These are phyloP conservation scores for Struthio camelus DNA, from an alignment of 2,113 vertebrate species.

Conservation along the genomic window DNA sequence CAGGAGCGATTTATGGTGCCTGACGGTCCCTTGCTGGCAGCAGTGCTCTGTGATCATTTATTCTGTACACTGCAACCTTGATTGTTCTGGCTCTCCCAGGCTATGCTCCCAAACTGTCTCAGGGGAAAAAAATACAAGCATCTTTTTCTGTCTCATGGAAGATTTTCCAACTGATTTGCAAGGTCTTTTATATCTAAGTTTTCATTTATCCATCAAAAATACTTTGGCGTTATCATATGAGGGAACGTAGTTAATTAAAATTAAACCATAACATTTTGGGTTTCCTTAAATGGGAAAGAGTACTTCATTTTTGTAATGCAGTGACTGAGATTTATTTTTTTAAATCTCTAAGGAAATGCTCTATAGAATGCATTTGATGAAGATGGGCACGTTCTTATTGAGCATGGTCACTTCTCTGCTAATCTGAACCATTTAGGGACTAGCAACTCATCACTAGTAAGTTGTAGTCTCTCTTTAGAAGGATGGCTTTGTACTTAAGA, in stretches of 20 bases:
- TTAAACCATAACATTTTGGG: background rate
- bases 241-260: background rate
- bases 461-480: background rate
- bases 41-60: background rate
- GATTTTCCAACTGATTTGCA: background rate
- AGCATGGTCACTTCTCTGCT: background rate
- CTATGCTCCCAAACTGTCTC: background rate
- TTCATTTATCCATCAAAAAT: background rate
- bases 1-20: background rate
- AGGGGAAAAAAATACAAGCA: background rate
- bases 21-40: background rate
- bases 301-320: background rate
- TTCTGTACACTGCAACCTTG: background rate
- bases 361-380: background rate
- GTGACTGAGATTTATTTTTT: background rate
- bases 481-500: background rate
- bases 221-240: background rate
- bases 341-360: background rate
- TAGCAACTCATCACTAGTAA: background rate
- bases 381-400: background rate
- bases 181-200: background rate
- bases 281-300: background rate
- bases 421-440: background rate
- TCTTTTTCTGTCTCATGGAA: background rate
- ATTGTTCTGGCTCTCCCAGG: background rate